Evolutionary conservation across 2,888 invertebrate species (phyloP).

Genomic region (Nebria salina): DNA sequence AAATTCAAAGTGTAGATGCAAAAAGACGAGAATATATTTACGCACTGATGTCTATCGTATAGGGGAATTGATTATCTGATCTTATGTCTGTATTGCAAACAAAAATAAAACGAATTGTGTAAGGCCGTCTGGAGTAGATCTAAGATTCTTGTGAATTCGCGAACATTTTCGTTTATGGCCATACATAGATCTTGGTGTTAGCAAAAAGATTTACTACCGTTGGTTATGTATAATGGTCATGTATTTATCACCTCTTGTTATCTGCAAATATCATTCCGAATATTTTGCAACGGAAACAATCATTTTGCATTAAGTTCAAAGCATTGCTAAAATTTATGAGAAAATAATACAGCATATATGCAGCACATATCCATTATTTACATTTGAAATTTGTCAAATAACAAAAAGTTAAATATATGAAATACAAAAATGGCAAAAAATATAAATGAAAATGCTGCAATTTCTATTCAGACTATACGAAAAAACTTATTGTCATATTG

Average conservation of each 20-base stretch:
- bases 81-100: not conserved
- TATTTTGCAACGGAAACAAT: not conserved
- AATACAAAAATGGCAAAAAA: too few relatives aligned
- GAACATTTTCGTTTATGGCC: not conserved
- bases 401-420: too few relatives aligned
- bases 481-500: not conserved
- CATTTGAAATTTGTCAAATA: too few relatives aligned
- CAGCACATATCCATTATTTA: too few relatives aligned
- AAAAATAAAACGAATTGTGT: not conserved
- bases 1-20: not conserved
- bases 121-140: not conserved
- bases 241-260: not conserved
- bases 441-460: not conserved
- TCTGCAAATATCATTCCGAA: not conserved
- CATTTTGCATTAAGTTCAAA: not conserved
- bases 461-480: not conserved
- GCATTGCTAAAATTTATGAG: too few relatives aligned
- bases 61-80: slow-evolving; percentile 1
- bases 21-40: not conserved
- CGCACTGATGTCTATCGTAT: not conserved
- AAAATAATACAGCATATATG: too few relatives aligned
- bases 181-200: not conserved
- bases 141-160: not conserved
- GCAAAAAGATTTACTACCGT: not conserved
- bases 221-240: not conserved